Evolutionary conservation across 1,140 invertebrate species (phyloP), one percentile per base, ranked within the genome.

Genomic region (Zaprionus kolodkinae): DNA sequence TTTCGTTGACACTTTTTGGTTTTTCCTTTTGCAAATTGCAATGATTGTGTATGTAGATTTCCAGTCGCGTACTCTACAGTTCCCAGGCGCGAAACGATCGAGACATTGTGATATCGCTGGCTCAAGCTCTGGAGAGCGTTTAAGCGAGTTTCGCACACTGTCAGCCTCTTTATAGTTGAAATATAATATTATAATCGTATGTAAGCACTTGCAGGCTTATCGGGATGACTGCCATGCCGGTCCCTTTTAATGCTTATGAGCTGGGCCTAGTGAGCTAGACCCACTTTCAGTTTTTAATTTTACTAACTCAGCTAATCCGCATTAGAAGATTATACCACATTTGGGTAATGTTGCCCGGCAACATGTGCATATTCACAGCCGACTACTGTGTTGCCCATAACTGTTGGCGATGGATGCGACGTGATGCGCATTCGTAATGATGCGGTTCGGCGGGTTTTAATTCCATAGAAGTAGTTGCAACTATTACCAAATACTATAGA

Each of bases 191-290:
- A 33, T 59, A 27, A 15, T 64, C 33, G 15, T 9, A 62, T 45
- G 7, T 12, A 35, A 52, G 36, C 50, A 60, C n/a, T 27, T 48
- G 11, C 9, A 7, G 27, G 50, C 72, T 79, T 82, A 82, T 82
- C 79, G 54, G 10, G 7, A 27, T 6, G 57, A 15, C 61, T 50
- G 25, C 13, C 12, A 82, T 79, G 80, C 80, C 75, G 80, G 80
- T 83, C 80, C 80, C 80, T 78, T 66, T 79, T 79, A 72, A 83
- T 83, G 80, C 72, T 72, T 69, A 72, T 82, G 71, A 83, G 80
- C 27, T 30, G 27, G 3, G 55, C 63, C 61, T 57, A 12, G 9
- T 35, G 35, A 17, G 56, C 30, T 63, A 72, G 79, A 68, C 82
- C 79, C 38, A 86, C 50, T 76, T 86, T 78, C 38, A 21, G 15